Evolutionary conservation across 2,888 invertebrate genomes (phyloP), one percentile per base, ranked within the genome.

Genomic region (Mystacides longicornis): DNA sequence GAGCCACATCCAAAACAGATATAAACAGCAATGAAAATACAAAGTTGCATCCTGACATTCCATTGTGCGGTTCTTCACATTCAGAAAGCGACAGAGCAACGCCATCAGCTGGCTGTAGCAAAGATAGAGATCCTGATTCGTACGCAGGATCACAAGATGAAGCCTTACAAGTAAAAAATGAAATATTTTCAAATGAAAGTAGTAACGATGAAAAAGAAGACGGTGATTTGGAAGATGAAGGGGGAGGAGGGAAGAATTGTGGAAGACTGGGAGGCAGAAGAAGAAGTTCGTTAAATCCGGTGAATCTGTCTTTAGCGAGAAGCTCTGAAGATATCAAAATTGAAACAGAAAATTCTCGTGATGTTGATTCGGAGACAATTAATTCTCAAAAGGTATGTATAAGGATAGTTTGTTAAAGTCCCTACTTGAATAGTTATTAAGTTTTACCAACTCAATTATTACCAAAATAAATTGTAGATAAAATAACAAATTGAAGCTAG

Each of bases 201-300:
- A 77, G 77, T 65, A 75, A 73, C 58, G 77, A 78, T 63, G 78
- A 78, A 67, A 70, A 78, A 59, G 74, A 78, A 43, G 77, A 77
- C 27, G 77, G 77, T 27, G 80, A 75, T 45, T 67, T 70, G 33
- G 66, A 66, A 11, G 69, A 77, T 23, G 63, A 63, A 20, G 71
- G 71, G 56, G 76, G 78, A 45, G 80, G 81, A 62, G 78, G 76
- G 63, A 75, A 77, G 55, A 73, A 74, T 67, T 72, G 74, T 62
- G 67, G 77, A 52, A 66, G 75, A 60, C 71, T 81, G 56, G 77
- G 81, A 33, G 80, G 80, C 51, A 74, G 85, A 64, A 77, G 84
- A 67, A 81, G 84, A 71, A 86, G 83, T 70, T 89, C 87, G 50
- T 85, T 88, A 1, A 89, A 89, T 69, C 90, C 90, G 33, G 90